Conservation (phyloP, 2,888 invertebrate species). For the Troides helena region DNA sequence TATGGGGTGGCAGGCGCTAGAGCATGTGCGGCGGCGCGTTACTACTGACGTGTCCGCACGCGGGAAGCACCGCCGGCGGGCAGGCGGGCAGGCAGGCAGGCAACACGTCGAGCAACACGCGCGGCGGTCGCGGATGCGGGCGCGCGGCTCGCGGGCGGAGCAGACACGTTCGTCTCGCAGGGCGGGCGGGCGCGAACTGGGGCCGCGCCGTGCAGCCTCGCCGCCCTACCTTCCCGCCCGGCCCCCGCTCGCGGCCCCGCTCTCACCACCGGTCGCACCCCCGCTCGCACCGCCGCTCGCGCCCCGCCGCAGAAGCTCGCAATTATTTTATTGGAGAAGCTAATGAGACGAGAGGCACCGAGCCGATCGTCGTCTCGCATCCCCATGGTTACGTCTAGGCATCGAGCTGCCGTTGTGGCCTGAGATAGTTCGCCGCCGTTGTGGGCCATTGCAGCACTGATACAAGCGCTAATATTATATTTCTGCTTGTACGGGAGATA, state of each 20-base stretch:
- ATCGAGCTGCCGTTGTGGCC: constrained; percentile 1
- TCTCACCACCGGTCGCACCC: constrained; percentile 35
- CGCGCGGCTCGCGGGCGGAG: constrained; percentile 29
- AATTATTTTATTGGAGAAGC: constrained; percentile 79
- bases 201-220: constrained; percentile 39
- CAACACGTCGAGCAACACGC: constrained; percentile 16
- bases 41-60: constrained; percentile 22
- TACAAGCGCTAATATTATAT: too few species aligned
- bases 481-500: too few species aligned
- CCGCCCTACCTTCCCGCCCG: constrained; percentile 50
- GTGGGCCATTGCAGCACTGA: not conserved
- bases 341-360: constrained; percentile 74
- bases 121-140: constrained; percentile 23
- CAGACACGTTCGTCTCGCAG: constrained; percentile 33
- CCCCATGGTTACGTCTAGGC: constrained; percentile 44
- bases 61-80: constrained; percentile 1
- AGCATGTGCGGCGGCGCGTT: constrained; percentile 9
- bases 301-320: constrained; percentile 67
- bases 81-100: too few species aligned
- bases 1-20: not conserved
- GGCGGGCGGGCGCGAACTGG: constrained; percentile 68
- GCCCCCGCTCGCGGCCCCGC: constrained; percentile 36
- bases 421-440: constrained; percentile 4
- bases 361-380: constrained; percentile 54
- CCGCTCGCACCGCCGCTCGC: constrained; percentile 17